phyloP scores from a whole-genome alignment of 1,140 invertebrate species.

The Danaus plexippus region DNA sequence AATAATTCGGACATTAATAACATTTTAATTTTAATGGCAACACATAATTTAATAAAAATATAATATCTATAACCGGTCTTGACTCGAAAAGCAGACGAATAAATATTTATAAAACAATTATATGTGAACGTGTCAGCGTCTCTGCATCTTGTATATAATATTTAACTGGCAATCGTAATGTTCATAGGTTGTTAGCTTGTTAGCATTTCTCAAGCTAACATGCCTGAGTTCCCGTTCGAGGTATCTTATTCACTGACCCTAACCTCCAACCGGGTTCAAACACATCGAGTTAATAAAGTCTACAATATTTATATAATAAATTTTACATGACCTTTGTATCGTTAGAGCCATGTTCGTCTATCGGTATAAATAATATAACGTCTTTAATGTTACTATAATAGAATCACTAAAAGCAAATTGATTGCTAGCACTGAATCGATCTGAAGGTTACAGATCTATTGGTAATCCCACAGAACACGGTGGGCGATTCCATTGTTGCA shows the following conservation, averaged over 20 bases:
- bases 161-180: constrained; percentile 14
- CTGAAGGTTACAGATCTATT: constrained; percentile 26
- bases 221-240: constrained; percentile 11
- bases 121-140: constrained; percentile 5
- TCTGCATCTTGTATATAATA: constrained; percentile 10
- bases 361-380: neutral
- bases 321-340: no score
- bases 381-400: constrained; percentile 2
- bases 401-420: constrained; percentile 14
- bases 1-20: no score
- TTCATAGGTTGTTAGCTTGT: constrained; percentile 24
- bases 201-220: constrained; percentile 22
- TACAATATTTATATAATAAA: constrained; percentile 10
- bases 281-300: constrained; percentile 19
- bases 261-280: constrained; percentile 20
- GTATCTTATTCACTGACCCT: constrained; percentile 23
- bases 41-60: neutral
- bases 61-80: neutral
- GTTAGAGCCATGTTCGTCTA: no score
- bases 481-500: constrained; percentile 38
- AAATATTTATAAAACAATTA: constrained; percentile 12
- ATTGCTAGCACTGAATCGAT: constrained; percentile 16
- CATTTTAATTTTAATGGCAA: no score
- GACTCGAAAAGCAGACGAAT: neutral
- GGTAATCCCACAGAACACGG: constrained; percentile 29